phyloP scores from a whole-genome alignment of 2,113 vertebrate species.

The Mobula hypostoma region DNA sequence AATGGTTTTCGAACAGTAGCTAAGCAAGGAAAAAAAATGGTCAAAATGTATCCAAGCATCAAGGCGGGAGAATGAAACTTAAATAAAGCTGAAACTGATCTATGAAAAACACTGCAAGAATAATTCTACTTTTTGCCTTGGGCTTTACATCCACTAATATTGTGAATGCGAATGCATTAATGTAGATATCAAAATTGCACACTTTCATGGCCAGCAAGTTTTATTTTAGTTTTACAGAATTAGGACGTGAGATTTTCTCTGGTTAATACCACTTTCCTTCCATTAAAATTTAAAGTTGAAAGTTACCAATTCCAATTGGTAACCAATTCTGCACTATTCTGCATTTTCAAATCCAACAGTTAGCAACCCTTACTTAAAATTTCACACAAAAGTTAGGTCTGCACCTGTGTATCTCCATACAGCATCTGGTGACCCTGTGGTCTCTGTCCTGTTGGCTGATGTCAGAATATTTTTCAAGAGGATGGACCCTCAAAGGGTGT shows the following conservation, averaged over 20 bases:
- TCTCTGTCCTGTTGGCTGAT: too few relatives aligned
- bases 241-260: neutral
- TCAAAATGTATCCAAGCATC: slow-evolving; percentile 7
- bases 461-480: too few relatives aligned
- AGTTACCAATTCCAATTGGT: neutral
- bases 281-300: neutral
- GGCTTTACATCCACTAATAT: neutral
- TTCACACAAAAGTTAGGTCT: neutral
- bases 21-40: neutral
- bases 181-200: neutral
- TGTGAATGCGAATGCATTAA: neutral
- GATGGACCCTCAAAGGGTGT: too few relatives aligned
- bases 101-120: slow-evolving; percentile 22
- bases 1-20: neutral
- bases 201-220: neutral
- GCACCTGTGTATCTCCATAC: too few relatives aligned
- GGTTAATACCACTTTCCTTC: neutral
- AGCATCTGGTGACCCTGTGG: too few relatives aligned
- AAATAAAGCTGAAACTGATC: slow-evolving; percentile 21
- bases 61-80: slow-evolving; percentile 13
- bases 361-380: neutral
- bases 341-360: neutral
- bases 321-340: neutral
- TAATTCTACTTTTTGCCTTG: slow-evolving; percentile 21
- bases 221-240: neutral